These are phyloP conservation scores for Tragelaphus buxtoni DNA, from an alignment of 2,113 vertebrate species.

Conservation along the genomic window DNA sequence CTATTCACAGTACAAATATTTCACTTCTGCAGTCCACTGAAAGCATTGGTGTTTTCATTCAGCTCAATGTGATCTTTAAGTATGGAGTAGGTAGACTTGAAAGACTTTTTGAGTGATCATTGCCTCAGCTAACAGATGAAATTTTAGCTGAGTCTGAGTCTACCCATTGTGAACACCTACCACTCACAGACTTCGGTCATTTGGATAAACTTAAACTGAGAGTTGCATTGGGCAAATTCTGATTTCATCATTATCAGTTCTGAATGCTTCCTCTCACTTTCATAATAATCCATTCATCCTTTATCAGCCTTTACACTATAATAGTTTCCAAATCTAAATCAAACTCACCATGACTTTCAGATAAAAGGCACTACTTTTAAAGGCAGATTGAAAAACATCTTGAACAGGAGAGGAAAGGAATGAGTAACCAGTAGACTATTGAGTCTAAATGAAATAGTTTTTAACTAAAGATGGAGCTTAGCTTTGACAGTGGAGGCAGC, in stretches of 20 bases:
- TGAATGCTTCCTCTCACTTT: not conserved
- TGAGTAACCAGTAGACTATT: not conserved
- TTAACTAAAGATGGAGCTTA: constrained; percentile 41
- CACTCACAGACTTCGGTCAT: not conserved
- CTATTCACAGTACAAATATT: not conserved
- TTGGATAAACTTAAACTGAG: not conserved
- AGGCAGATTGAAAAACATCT: not conserved
- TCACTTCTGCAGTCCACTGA: not conserved
- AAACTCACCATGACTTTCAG: not conserved
- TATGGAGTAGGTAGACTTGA: not conserved
- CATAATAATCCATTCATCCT: not conserved
- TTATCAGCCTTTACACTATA: not conserved
- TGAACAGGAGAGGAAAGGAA: not conserved
- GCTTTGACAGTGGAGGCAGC: not conserved
- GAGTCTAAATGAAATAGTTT: not conserved
- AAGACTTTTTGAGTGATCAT: not conserved
- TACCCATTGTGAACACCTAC: not conserved
- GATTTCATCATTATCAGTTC: not conserved
- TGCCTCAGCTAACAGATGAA: not conserved
- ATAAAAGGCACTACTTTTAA: not conserved
- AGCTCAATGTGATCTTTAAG: not conserved
- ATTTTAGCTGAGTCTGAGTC: not conserved
- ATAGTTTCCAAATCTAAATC: not conserved
- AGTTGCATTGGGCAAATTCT: not conserved
- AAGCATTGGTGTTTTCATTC: not conserved